These are phyloP conservation scores for Xiphophorus maculatus DNA, from an alignment of 2,113 vertebrate species.

Conservation along the genomic window DNA sequence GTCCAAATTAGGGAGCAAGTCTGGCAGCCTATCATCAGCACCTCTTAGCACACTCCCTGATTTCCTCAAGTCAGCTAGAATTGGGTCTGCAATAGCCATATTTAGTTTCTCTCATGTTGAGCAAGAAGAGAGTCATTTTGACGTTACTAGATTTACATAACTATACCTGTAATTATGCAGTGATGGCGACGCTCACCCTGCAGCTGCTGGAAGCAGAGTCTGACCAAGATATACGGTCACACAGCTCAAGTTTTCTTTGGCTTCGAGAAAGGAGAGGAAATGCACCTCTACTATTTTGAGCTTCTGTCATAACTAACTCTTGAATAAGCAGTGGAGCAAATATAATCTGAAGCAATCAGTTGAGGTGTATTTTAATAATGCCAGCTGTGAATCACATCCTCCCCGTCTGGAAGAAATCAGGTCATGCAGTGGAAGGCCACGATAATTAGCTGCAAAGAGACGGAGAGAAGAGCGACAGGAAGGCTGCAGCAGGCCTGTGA, in stretches of 20 bases:
- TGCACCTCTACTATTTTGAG: constrained; percentile 1
- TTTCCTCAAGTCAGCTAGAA: constrained; percentile 48
- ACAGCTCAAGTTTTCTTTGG: not conserved
- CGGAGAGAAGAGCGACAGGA: constrained; percentile 32
- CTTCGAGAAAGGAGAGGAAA: not conserved
- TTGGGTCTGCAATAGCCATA: constrained; percentile 18
- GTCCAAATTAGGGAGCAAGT: constrained; percentile 64
- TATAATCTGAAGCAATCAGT: constrained; percentile 8
- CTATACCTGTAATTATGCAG: constrained; percentile 23
- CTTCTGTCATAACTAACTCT: not conserved
- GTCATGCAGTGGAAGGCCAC: constrained; percentile 35
- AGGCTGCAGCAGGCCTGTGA: too few species aligned
- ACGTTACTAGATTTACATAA: constrained; percentile 52
- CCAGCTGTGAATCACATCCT: constrained; percentile 39
- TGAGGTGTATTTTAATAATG: constrained; percentile 16
- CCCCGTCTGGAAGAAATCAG: constrained; percentile 24
- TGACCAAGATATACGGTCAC: not conserved
- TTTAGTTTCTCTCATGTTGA: constrained; percentile 44
- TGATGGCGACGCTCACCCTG: constrained; percentile 15
- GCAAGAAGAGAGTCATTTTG: constrained; percentile 36
- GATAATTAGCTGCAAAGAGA: constrained; percentile 27
- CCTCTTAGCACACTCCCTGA: constrained; percentile 45
- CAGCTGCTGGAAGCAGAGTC: not conserved
- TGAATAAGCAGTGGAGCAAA: constrained; percentile 2
- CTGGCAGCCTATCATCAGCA: constrained; percentile 69